Base-by-base conservation (phyloP, 2,797 vertebrate species). In the Scolopax rusticola region DNA sequence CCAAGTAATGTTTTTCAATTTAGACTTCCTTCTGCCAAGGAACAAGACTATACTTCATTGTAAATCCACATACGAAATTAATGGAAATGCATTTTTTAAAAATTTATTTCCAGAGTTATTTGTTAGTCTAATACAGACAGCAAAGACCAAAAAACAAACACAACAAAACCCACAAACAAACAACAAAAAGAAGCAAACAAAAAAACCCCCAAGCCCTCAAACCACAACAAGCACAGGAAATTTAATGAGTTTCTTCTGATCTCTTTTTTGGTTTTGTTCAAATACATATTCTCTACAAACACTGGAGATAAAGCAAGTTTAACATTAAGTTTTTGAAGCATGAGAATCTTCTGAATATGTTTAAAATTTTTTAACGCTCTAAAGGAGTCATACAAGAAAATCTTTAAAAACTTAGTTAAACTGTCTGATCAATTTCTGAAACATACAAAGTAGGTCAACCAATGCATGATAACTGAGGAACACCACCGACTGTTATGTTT, bases 151-250 rank as follows among this genome's bases (percentile, higher is more conserved):
- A 50, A 68, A 64, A 12, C 2, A 11, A 17, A 36, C 32, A 1
- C 10, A 40, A 41, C 18, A 71, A 8, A 0, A 4, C 43, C 20
- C 10, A n/a, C 2, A 2, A 25, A 18, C 43, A 68, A 15, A 53
- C n/a, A 19, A 47, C 45, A 10, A 15, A 33, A 8, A 13, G 23
- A 24, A 64, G 11, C 2, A 14, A 18, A 41, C 28, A 1, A 10
- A 45, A 48, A 21, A 71, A 10, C 0, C 10, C 13, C 50, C 50
- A 51, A 51, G 16, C 25, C 50, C 2, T 36, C 3, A 33, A 50
- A 67, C 1, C 11, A 43, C 15, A 61, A 57, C 4, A 40, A 64
- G 32, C 8, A 32, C 21, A 16, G 11, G 5, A 48, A 57, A 69
- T 18, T 7, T 9, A 33, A 20, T 4, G 5, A 61, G 7, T 38